Evolutionary conservation across 1,140 invertebrate genomes (phyloP), one percentile per base, ranked within the genome.

Genomic region (Gryllus bimaculatus): DNA sequence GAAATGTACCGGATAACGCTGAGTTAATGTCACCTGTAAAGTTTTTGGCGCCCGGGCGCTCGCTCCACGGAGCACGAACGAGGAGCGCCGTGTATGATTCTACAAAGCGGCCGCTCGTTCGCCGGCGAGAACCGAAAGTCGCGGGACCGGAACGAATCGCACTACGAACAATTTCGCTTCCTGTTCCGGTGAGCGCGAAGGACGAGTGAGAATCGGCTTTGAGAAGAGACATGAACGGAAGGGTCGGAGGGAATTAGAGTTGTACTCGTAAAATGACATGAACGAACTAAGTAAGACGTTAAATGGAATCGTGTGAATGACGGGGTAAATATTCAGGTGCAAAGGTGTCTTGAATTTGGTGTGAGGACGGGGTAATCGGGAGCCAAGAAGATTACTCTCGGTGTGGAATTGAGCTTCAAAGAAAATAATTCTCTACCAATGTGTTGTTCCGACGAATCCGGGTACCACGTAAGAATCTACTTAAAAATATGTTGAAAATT

Each of bases 1-100:
- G 54, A 66, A 66, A 66, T 66, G 54, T 66, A 66, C 54, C 54
- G 54, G 18, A 66, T 66, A 66, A 66, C 54, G 54, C 54, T 66
- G 54, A 66, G 54, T 66, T 66, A 66, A 66, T 66, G 54, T 18
- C 54, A 66, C 54, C 54, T 66, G 54, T 66, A 18, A 66, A 66
- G 54, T 66, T 66, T 66, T 66, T 66, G 54, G 54, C 18, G 10
- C 54, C 54, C 7, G 10, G 10, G 54, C 54, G 54, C 54, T 66
- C 54, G 54, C 54, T 18, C 18, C 54, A 66, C 54, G 7, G 54
- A 66, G 18, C 18, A 66, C 10, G 54, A 18, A 18, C 10, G 54
- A 18, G 54, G 54, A 66, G 54, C 54, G 18, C 18, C 54, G 18
- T 39, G 10, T 66, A 66, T 18, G 54, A 66, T 66, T 66, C 54